Conservation (phyloP, 2,113 vertebrate species). For the Lethenteron reissneri region DNA sequence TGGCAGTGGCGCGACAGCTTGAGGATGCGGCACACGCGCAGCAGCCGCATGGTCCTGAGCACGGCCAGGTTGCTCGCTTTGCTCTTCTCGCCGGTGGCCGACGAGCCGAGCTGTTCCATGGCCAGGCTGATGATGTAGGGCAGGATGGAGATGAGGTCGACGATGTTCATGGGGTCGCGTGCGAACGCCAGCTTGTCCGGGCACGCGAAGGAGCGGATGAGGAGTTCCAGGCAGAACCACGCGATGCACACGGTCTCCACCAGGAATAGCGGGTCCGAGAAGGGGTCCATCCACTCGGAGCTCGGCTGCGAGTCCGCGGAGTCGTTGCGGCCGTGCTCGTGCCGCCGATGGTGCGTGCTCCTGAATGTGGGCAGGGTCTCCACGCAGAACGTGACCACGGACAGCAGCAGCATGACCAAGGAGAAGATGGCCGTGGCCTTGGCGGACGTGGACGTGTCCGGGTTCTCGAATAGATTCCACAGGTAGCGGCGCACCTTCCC, state of each 20-base stretch:
- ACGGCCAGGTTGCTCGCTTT: not conserved
- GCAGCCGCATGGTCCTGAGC: not conserved
- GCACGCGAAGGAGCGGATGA: not conserved
- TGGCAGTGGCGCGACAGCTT: not conserved
- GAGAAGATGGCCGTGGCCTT: constrained; percentile 84
- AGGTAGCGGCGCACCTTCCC: not conserved
- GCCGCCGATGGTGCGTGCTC: too few relatives aligned
- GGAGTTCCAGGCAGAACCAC: constrained; percentile 1
- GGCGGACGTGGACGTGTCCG: constrained; percentile 76
- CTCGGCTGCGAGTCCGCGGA: too few relatives aligned
- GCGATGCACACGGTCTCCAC: constrained; percentile 4
- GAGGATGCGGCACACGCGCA: not conserved
- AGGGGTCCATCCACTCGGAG: not conserved
- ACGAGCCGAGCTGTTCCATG: not conserved
- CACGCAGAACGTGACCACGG: constrained; percentile 58
- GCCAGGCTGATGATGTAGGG: not conserved
- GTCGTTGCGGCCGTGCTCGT: too few relatives aligned
- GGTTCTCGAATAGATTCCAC: constrained; percentile 59
- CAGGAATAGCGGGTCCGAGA: constrained; percentile 1
- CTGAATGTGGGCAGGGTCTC: too few relatives aligned
- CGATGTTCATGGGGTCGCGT: not conserved
- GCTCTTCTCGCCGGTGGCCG: not conserved
- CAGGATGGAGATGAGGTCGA: not conserved
- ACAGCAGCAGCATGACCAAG: constrained; percentile 85
- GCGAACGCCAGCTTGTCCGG: not conserved